phyloP scores from a whole-genome alignment of 2,113 vertebrate genomes.

The Oncorhynchus gorbuscha region DNA sequence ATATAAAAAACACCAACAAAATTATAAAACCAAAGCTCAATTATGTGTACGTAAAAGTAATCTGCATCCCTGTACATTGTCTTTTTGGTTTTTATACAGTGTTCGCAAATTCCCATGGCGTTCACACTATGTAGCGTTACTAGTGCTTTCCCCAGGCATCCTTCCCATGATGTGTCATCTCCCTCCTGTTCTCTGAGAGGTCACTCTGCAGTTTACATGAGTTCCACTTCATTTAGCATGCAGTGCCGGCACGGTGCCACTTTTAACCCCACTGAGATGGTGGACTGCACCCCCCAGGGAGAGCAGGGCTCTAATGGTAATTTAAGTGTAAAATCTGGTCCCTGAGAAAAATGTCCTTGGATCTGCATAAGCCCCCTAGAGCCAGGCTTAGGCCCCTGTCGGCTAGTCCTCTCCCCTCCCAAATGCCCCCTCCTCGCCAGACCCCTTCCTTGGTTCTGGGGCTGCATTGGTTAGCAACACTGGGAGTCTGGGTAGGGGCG shows the following conservation, averaged over 20 bases:
- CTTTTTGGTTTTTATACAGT: no score
- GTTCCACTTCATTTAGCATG: conserved; percentile 79
- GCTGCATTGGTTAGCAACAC: conserved; percentile 79
- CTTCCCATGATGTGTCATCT: neutral
- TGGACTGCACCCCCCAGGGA: conserved; percentile 67
- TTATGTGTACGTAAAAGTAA: no score
- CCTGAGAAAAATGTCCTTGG: conserved; percentile 92
- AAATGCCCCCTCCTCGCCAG: neutral
- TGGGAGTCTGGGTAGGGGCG: conserved; percentile 73
- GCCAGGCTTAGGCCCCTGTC: conserved; percentile 85
- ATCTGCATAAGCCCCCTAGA: conserved; percentile 92
- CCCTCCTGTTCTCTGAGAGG: conserved; percentile 32
- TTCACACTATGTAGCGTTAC: no score
- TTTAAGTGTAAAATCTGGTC: conserved; percentile 95
- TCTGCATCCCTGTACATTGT: no score
- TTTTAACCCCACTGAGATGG: conserved; percentile 80
- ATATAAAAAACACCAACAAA: no score
- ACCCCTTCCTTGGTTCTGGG: conserved; percentile 64
- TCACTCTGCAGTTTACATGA: conserved; percentile 72
- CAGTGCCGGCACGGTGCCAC: conserved; percentile 79
- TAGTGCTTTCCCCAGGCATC: neutral
- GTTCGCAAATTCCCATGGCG: no score
- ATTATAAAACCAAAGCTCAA: no score
- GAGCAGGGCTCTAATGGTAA: conserved; percentile 86
- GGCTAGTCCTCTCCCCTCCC: conserved; percentile 70